Percentiles rank a stretch among this genome's conserved stretches.
These are phyloP conservation scores for Melanaphis sacchari DNA, from an alignment of 1,140 invertebrate genomes.

Conservation along the genomic window DNA sequence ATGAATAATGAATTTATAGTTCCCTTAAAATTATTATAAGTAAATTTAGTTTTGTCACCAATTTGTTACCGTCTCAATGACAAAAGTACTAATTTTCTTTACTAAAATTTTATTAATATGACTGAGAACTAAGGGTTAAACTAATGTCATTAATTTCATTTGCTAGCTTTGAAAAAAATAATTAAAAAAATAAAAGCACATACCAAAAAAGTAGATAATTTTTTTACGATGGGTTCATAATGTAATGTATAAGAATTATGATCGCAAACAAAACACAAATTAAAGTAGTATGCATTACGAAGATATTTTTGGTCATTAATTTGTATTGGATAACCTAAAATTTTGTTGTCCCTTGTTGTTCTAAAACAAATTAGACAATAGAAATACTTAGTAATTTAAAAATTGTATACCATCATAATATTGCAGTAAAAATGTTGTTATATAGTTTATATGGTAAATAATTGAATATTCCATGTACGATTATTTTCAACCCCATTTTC, in stretches of 20 bases:
- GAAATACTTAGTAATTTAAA: neutral
- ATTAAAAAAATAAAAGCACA: neutral
- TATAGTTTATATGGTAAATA: no score
- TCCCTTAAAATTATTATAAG: no score
- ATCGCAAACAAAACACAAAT: conserved; percentile 94
- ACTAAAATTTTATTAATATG: no score
- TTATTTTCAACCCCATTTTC: no score
- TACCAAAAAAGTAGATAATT: conserved; percentile 41
- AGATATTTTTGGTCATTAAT: conserved; percentile 90
- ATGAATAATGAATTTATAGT: neutral
- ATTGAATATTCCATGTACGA: no score
- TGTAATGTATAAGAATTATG: conserved; percentile 85
- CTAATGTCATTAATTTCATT: neutral
- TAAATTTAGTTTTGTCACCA: neutral
- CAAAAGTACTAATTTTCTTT: neutral
- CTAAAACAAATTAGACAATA: conserved; percentile 65
- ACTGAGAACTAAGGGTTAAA: no score
- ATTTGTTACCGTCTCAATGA: neutral
- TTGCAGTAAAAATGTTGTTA: neutral
- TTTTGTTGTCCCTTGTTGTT: conserved; percentile 83
- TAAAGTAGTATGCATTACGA: conserved; percentile 94
- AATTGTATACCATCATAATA: neutral
- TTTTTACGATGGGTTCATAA: conserved; percentile 84
- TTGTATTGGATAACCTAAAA: conserved; percentile 90
- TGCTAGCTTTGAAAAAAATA: neutral